Conservation (phyloP, 2,888 invertebrate genomes). For the Anorthoa munda region DNA sequence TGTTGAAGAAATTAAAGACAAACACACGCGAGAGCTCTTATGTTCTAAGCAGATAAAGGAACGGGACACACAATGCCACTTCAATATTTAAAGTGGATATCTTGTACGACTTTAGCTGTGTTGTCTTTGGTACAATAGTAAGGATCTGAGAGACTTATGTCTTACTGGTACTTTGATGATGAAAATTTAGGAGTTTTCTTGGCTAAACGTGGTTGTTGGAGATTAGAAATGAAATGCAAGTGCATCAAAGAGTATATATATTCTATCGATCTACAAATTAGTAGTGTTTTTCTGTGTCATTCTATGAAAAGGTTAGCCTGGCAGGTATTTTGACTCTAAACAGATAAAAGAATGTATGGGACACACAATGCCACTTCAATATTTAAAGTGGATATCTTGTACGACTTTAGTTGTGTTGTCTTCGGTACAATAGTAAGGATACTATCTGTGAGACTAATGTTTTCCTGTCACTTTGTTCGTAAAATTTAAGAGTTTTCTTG, state of each 20-base stretch:
- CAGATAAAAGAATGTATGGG: slow-evolving; percentile 36
- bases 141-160: slow-evolving; percentile 7
- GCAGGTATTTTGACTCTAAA: neutral
- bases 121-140: slow-evolving; percentile 19
- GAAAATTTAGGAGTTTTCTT: neutral
- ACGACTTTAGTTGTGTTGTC: slow-evolving; percentile 20
- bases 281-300: no score
- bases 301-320: no score
- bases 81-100: slow-evolving; percentile 52
- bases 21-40: slow-evolving; percentile 22
- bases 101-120: slow-evolving; percentile 28
- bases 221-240: no score
- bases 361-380: slow-evolving; percentile 43
- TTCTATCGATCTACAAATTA: no score
- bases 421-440: slow-evolving; percentile 14
- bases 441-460: neutral
- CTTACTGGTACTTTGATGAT: neutral
- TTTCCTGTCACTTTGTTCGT: neutral
- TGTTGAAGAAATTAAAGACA: slow-evolving; percentile 48
- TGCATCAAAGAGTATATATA: no score
- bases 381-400: slow-evolving; percentile 51
- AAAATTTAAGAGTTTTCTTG: neutral
- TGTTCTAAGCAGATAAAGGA: slow-evolving; percentile 45
- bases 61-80: slow-evolving; percentile 37
- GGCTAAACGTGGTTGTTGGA: neutral